Base-by-base conservation (phyloP, 30 jellyfish, hydroid and myxozoan species). In the Turritopsis rubra region DNA sequence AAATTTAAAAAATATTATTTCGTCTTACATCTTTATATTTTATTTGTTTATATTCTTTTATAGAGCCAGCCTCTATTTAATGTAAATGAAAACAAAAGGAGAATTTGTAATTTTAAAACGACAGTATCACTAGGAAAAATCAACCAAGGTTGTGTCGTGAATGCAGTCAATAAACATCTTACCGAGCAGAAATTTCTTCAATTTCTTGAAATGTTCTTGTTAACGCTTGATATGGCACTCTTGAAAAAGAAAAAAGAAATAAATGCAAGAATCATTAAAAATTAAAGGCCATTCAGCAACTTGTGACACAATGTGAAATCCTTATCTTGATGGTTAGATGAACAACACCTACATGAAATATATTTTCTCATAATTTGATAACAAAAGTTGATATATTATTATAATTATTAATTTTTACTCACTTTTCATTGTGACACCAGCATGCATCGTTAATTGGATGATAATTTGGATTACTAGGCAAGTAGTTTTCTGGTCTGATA, bases 111-210 rank as follows among this genome's bases (percentile, higher is more conserved):
- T n/a, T n/a, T n/a, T n/a, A n/a, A n/a, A n/a, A n/a, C n/a, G n/a
- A n/a, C n/a, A n/a, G n/a, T n/a, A n/a, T n/a, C 13, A 41, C 13
- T 41, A 5, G 9, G 60, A 41, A 41, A 41, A 41, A 41, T 41
- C 13, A 13, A 41, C 13, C 60, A 41, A 41, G 60, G 5, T 3
- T 41, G 13, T 13, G 13, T 3, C 60, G 60, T 5, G 60, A 13
- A 13, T 41, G 60, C 60, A 41, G 5, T 41, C 60, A 5, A 3
- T 13, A 41, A 13, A 16, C 19, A 8, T 66, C 90, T 52, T n/a
- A 95, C 99, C 99, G 85, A 18, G 96, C 97, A 21, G 99, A 95
- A 18, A 89, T 84, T 21, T 87, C 97, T 84, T 95, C 99, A 29
- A 95, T 95, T 52, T 87, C 84, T 81, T 85, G 96, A 81, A 95